Evolutionary conservation across 2,797 vertebrate genomes (phyloP), one percentile per base, ranked within the genome.

Genomic region (Semaprochilodus insignis): DNA sequence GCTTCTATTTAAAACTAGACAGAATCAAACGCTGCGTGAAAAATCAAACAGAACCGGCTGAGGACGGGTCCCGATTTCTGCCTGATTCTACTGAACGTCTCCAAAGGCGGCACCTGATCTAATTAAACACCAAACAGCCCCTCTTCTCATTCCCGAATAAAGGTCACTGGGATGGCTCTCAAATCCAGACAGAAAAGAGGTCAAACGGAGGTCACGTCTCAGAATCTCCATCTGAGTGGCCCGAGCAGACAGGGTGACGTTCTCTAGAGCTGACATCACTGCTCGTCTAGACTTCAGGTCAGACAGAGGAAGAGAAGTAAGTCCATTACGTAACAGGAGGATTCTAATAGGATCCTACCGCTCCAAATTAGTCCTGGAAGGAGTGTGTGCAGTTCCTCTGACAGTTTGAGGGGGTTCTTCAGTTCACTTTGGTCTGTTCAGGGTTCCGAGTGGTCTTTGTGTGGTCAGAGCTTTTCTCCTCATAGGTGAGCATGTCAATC

Each of bases 151-250:
- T 17, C 54, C 54, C 19, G 2, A 2, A 3, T 17, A 55, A 55
- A 55, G 54, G 17, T 21, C 54, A 55, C 17, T 40, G 40, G 5
- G 5, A 40, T 13, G 8, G 10, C 44, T 48, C 10, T 2, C 44
- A 48, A 10, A 48, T 13, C 55, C 21, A n/a, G 55, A 57, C 17
- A 70, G 54, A 80, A 85, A 87, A 87, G 7, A 74, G 66, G 14
- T 48, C 44, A 48, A 11, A 60, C 71, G 51, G 87, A 85, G 63
- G 55, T 21, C 21, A 60, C 1, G 7, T 23, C 57, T 60, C 21
- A 60, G 19, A 21, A 13, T 25, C 2, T 13, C 59, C 19, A 17
- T 21, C 16, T 55, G 19, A 55, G 14, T 14, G 15, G 52, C 16
- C 52, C 31, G 16, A 55, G 16, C 54, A 55, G 54, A 55, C 16